Percentiles rank a stretch among this genome's conserved stretches.
phyloP scores from a whole-genome alignment of 2,888 invertebrate species.

The Zele albiditarsus region DNA sequence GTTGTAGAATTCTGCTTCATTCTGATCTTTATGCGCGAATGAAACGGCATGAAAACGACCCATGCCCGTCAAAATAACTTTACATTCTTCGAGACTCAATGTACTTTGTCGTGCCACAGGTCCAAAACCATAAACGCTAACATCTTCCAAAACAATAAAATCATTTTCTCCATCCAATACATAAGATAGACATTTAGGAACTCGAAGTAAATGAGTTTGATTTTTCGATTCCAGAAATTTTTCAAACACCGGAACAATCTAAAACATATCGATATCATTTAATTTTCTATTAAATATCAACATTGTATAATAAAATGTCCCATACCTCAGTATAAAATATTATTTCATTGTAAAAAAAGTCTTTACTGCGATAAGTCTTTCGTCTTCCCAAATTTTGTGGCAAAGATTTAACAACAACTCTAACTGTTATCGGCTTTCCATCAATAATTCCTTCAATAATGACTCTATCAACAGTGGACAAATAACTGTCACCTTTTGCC shows the following conservation, averaged over 20 bases:
- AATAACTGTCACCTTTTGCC: constrained; percentile 81
- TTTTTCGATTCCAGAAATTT: constrained; percentile 59
- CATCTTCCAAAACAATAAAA: constrained; percentile 72
- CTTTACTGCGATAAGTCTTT: constrained; percentile 78
- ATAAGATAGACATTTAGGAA: constrained; percentile 67
- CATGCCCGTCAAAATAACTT: constrained; percentile 67
- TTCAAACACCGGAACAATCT: constrained; percentile 64
- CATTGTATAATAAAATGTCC: background rate
- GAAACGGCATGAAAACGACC: constrained; percentile 73
- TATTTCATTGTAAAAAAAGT: constrained; percentile 83
- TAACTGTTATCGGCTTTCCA: constrained; percentile 70
- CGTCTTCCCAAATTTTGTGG: constrained; percentile 78
- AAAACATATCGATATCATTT: constrained; percentile 15
- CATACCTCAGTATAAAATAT: constrained; percentile 76
- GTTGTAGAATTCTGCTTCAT: constrained; percentile 66
- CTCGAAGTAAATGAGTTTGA: constrained; percentile 53
- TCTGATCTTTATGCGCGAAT: constrained; percentile 71
- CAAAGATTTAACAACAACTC: constrained; percentile 79
- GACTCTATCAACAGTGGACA: constrained; percentile 79
- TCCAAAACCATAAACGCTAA: constrained; percentile 66
- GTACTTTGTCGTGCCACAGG: constrained; percentile 62
- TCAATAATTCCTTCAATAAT: constrained; percentile 74
- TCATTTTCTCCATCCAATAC: constrained; percentile 71
- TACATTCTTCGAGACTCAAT: constrained; percentile 63
- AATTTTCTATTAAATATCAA: too few species aligned